Conservation (phyloP, 2,113 vertebrate species). For the Siniperca chuatsi region DNA sequence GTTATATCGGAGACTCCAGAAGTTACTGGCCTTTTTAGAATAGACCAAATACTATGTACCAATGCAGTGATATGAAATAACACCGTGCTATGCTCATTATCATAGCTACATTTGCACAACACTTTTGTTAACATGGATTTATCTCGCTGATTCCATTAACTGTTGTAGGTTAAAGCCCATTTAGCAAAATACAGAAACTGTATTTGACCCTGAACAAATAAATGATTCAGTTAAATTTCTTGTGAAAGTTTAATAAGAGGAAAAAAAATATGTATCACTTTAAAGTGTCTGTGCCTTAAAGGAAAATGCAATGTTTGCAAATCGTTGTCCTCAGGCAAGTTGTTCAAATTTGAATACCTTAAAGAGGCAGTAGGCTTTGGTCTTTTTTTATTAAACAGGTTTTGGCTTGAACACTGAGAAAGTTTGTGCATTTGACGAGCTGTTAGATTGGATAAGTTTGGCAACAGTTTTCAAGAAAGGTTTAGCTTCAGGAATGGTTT, state of each 20-base stretch:
- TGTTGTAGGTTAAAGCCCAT: not conserved
- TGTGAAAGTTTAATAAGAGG: not conserved
- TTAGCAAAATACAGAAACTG: not conserved
- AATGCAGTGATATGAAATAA: not conserved
- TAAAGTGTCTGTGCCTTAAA: not conserved
- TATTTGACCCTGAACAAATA: conserved; percentile 4
- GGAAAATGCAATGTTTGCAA: not conserved
- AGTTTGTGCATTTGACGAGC: not conserved
- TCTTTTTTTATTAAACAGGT: not conserved
- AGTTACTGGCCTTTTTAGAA: not conserved
- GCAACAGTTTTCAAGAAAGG: not conserved
- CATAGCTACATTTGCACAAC: not conserved
- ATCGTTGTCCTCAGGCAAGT: not conserved
- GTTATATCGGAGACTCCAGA: too few species aligned
- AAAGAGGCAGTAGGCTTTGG: not conserved
- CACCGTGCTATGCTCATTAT: not conserved
- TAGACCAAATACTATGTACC: not conserved
- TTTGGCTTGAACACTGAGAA: not conserved
- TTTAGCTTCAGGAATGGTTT: not conserved
- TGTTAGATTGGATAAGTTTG: not conserved
- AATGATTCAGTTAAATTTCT: not conserved
- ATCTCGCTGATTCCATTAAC: not conserved
- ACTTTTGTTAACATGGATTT: not conserved
- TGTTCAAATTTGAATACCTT: not conserved
- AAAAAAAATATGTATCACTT: not conserved